phyloP scores from a whole-genome alignment of 2,797 vertebrate genomes.

The Sebastiscus albofasciatus region DNA sequence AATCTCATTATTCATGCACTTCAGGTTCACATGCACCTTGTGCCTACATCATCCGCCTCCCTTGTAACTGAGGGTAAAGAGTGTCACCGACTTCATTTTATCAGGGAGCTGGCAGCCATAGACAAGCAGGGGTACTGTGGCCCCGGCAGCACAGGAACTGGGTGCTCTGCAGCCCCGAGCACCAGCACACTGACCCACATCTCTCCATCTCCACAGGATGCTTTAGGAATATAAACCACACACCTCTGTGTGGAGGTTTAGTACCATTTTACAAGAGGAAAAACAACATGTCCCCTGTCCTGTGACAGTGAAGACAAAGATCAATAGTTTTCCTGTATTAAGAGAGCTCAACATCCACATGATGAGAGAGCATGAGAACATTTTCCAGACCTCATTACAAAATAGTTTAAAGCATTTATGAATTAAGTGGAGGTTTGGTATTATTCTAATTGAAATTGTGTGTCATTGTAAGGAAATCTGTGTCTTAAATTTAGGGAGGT shows the following conservation, averaged over 20 bases:
- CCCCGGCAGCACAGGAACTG: slow-evolving; percentile 61
- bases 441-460: background rate
- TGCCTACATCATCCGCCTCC: background rate
- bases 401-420: background rate
- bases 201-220: slow-evolving; percentile 44
- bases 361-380: background rate
- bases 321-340: background rate
- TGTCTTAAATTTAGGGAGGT: background rate
- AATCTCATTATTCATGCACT: slow-evolving; percentile 20
- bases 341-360: background rate
- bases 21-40: background rate
- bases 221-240: slow-evolving; percentile 37
- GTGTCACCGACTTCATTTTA: slow-evolving; percentile 17
- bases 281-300: background rate
- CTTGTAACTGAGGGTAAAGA: background rate
- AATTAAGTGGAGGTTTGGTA: background rate
- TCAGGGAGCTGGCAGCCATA: slow-evolving; percentile 26
- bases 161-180: slow-evolving; percentile 76
- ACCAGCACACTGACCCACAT: slow-evolving; percentile 81
- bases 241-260: slow-evolving; percentile 14
- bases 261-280: background rate
- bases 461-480: background rate
- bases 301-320: slow-evolving; percentile 1
- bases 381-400: background rate
- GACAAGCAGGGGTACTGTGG: slow-evolving; percentile 13